These are phyloP conservation scores for Pygoscelis antarcticus DNA, from an alignment of 2,113 vertebrate genomes.

Conservation along the genomic window DNA sequence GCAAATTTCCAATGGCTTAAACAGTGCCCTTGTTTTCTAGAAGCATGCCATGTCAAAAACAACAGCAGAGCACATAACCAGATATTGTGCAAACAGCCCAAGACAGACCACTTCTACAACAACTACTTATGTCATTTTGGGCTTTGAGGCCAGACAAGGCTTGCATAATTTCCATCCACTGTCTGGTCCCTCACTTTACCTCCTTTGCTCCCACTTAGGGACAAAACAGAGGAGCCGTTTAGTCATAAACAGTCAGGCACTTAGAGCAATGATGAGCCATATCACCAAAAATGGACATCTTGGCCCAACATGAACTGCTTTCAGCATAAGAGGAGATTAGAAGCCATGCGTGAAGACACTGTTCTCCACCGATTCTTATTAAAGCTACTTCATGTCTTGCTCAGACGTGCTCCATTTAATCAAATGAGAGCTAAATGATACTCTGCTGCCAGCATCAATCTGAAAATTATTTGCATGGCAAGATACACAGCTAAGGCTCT, in stretches of 20 bases:
- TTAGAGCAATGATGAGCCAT: background rate
- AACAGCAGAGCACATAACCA: rapidly evolving
- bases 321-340: background rate
- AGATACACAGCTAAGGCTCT: background rate
- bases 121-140: background rate
- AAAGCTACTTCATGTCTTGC: background rate
- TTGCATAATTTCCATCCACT: background rate
- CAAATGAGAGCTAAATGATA: background rate
- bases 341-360: background rate
- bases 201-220: background rate
- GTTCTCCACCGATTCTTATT: background rate
- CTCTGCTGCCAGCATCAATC: background rate
- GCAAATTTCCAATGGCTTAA: background rate
- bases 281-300: background rate
- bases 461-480: background rate
- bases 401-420: background rate
- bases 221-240: background rate
- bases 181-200: background rate
- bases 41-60: background rate
- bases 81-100: rapidly evolving
- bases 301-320: background rate
- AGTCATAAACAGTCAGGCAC: conserved; percentile 6
- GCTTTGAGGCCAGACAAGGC: background rate
- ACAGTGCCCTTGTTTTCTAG: background rate
- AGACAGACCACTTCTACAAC: background rate